phyloP scores from a whole-genome alignment of 2,888 invertebrate genomes.

The Dryobotodes eremita region DNA sequence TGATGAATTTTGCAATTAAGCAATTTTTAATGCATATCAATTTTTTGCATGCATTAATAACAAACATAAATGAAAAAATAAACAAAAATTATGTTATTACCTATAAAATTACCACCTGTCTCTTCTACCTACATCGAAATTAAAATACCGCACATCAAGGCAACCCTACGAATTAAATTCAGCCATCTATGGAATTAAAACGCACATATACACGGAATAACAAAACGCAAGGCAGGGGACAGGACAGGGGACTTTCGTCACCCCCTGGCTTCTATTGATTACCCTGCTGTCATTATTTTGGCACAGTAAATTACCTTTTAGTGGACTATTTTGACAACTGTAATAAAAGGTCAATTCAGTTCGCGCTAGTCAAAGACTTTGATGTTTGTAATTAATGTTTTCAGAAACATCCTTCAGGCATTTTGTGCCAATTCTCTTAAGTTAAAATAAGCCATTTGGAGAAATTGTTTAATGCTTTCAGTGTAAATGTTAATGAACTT shows the following conservation, averaged over 20 bases:
- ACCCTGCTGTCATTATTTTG: slow-evolving; percentile 38
- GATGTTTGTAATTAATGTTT: slow-evolving; percentile 57
- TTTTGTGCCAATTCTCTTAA: slow-evolving; percentile 19
- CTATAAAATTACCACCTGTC: background rate
- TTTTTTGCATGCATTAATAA: too few species aligned
- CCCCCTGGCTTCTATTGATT: slow-evolving; percentile 37
- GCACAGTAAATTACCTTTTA: slow-evolving; percentile 59
- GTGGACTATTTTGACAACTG: slow-evolving; percentile 60
- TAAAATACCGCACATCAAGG: slow-evolving; percentile 33
- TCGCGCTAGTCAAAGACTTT: slow-evolving; percentile 44
- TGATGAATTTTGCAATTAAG: too few species aligned
- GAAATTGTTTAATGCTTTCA: slow-evolving; percentile 16
- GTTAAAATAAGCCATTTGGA: slow-evolving; percentile 2
- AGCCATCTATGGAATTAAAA: slow-evolving; percentile 63
- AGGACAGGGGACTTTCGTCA: slow-evolving; percentile 25
- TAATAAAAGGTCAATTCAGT: slow-evolving; percentile 57
- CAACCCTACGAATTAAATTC: slow-evolving; percentile 49
- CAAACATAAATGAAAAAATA: background rate
- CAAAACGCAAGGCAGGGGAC: slow-evolving; percentile 34
- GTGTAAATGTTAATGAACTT: slow-evolving; percentile 32
- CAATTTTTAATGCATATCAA: too few species aligned
- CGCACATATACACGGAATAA: slow-evolving; percentile 22
- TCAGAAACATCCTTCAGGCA: slow-evolving; percentile 16
- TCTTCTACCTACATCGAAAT: slow-evolving; percentile 19
- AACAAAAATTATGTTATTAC: background rate